Conservation (phyloP, 2,113 vertebrate genomes). For the Tachycineta bicolor region DNA sequence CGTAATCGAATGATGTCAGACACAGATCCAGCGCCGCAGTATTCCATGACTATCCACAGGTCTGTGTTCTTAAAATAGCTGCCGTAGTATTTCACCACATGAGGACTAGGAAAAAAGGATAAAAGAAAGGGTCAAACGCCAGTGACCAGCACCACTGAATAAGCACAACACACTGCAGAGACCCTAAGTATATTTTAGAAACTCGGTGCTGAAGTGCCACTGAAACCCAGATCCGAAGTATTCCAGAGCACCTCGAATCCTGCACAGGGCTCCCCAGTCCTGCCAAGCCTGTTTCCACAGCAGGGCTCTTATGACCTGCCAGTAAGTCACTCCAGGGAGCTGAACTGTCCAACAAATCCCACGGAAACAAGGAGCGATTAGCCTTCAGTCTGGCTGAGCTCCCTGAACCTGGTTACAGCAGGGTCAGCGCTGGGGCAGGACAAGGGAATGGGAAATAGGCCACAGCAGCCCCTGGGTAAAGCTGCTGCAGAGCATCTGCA, state of each 20-base stretch:
- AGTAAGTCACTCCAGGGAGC: neutral
- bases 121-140: neutral
- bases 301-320: neutral
- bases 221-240: neutral
- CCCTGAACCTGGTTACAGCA: neutral
- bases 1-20: conserved; percentile 93
- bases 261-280: neutral
- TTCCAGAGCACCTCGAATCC: neutral
- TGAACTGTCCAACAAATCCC: neutral
- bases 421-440: neutral
- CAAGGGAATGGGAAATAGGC: neutral
- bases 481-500: neutral
- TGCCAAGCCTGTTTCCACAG: neutral
- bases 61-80: conserved; percentile 98
- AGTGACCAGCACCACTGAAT: neutral
- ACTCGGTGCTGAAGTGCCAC: neutral
- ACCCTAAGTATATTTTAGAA: neutral
- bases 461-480: neutral
- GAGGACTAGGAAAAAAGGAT: conserved; percentile 72
- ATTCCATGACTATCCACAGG: conserved; percentile 98
- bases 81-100: conserved; percentile 93
- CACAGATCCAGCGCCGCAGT: conserved; percentile 92
- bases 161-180: neutral
- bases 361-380: neutral
- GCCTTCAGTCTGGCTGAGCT: neutral